Base-by-base conservation (phyloP, 2,888 invertebrate genomes). In the Lithosia quadra region DNA sequence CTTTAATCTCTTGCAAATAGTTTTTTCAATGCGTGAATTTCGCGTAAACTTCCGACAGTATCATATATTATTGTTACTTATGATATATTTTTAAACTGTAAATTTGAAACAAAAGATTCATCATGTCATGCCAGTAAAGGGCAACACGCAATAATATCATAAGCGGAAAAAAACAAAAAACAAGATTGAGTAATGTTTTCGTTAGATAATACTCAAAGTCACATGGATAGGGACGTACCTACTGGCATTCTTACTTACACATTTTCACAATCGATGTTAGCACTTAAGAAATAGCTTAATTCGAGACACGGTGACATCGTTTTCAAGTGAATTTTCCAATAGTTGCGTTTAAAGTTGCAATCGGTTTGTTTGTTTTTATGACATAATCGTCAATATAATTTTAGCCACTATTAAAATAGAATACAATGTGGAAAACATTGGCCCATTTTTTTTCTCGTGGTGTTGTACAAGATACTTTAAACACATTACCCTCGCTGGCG, bases 121-220 rank as follows among this genome's bases (percentile, higher is more conserved):
- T 49, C 22, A 64, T 5, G 49, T 11, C 15, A 62, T 56, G 3
- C 7, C 3, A 4, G 36, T 36, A 68, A 63, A 63, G 63, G 68
- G 63, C 68, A 63, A 59, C 68, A 63, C 63, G 68, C 68, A 43
- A 68, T 34, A 34, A n/a, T 21, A 24, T 34, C 24, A 49, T 61
- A 60, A 69, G 21, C 10, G 49, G 18, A 22, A 61, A 24, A n/a
- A 36, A 10, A n/a, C n/a, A n/a, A 15, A 21, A 21, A 34, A 21
- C 15, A 55, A 4, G 4, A 60, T 49, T 69, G 15, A 33, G 28
- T 10, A 65, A 43, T 22, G 63, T 68, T 70, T 64, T 55, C 11
- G 36, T 63, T 63, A 63, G 55, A 63, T 63, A 63, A 63, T 53
- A 55, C 7, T 11, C 21, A 15, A 10, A 53, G 34, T 22, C 28